Percentiles rank a stretch among this genome's conserved stretches.
phyloP scores from a whole-genome alignment of 2,797 vertebrate species.

The Phoeniculus purpureus region DNA sequence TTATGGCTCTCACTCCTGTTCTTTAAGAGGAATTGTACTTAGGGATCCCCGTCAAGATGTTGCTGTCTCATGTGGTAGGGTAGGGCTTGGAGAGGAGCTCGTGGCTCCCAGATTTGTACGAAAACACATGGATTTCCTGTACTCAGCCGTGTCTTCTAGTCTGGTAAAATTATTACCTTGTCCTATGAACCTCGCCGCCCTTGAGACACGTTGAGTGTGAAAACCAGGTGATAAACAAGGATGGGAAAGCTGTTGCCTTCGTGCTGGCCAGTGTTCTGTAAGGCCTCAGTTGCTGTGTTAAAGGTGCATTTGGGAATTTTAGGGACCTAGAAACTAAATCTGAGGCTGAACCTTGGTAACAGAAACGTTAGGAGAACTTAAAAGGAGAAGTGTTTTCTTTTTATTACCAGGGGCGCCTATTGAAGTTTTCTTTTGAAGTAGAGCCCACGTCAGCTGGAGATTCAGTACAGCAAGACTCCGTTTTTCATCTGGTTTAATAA shows the following conservation, averaged over 20 bases:
- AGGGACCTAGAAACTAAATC: background rate
- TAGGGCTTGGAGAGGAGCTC: background rate
- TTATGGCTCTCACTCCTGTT: background rate
- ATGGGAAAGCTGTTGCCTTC: conserved; percentile 1
- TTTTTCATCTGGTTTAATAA: background rate
- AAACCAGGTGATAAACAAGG: background rate
- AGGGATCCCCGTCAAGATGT: background rate
- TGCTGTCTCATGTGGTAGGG: background rate
- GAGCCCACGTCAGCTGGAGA: background rate
- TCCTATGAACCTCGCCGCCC: background rate
- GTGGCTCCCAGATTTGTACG: background rate
- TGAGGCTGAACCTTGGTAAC: background rate
- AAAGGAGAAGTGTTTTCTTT: background rate
- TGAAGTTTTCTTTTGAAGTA: background rate
- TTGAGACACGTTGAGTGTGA: background rate
- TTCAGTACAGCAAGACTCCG: background rate
- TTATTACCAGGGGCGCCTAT: background rate
- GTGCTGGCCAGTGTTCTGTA: background rate
- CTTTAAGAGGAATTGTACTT: background rate
- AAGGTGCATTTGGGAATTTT: conserved; percentile 5
- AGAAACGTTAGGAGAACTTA: background rate
- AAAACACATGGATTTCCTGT: background rate
- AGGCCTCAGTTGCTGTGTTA: background rate
- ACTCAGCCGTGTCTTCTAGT: background rate
- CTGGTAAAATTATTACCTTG: conserved; percentile 12